These are phyloP conservation scores for Macaria notata DNA, from an alignment of 2,888 invertebrate species.

Conservation along the genomic window DNA sequence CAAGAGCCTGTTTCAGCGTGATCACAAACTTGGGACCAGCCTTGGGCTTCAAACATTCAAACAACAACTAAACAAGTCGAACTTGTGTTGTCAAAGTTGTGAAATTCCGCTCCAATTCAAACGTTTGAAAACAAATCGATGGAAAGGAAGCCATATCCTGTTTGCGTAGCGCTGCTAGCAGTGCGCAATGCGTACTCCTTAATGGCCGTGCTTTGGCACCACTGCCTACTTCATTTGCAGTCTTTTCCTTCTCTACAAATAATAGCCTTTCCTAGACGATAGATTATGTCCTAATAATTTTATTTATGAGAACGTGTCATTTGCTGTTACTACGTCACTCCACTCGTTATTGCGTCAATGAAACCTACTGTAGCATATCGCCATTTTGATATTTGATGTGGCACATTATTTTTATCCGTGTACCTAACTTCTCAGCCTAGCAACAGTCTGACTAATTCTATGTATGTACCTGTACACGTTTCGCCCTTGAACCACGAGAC, in stretches of 20 bases:
- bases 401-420: background rate
- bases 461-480: background rate
- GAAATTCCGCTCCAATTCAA: slow-evolving; percentile 1
- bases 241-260: background rate
- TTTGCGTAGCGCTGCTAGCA: slow-evolving; percentile 2
- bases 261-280: background rate
- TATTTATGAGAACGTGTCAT: background rate
- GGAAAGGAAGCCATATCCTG: slow-evolving; percentile 18
- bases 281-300: background rate
- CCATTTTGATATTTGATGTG: background rate
- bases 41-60: background rate
- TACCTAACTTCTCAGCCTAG: background rate
- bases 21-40: background rate
- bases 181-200: slow-evolving; percentile 32
- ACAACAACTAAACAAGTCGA: background rate
- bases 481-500: slow-evolving; percentile 4
- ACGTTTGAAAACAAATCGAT: slow-evolving; percentile 19
- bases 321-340: too few relatives aligned
- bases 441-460: background rate
- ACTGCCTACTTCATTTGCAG: slow-evolving; percentile 5
- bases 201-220: slow-evolving; percentile 20
- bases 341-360: too few relatives aligned
- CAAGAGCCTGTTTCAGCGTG: background rate
- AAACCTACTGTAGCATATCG: too few relatives aligned
- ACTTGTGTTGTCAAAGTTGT: background rate